phyloP scores from a whole-genome alignment of 2,797 vertebrate species.

The Masticophis lateralis region DNA sequence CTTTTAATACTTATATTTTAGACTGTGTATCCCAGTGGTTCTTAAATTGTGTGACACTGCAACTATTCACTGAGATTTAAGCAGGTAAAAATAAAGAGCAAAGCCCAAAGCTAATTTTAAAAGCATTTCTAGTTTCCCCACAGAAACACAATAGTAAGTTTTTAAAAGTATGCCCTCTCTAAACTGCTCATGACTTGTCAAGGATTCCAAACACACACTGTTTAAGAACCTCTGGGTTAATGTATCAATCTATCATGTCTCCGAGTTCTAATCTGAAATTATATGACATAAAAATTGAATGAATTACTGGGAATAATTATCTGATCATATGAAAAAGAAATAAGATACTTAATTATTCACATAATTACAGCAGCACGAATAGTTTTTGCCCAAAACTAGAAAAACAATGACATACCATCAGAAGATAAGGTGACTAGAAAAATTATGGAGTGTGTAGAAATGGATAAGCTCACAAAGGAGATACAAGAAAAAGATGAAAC shows the following conservation, averaged over 20 bases:
- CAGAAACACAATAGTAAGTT: background rate
- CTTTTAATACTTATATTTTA: background rate
- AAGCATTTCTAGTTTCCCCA: background rate
- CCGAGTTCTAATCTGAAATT: background rate
- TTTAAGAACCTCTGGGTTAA: background rate
- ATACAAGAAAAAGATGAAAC: no score
- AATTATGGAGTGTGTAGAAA: no score
- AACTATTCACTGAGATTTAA: background rate
- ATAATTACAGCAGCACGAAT: no score
- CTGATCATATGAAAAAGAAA: no score
- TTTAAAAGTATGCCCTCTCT: background rate
- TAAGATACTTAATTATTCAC: no score
- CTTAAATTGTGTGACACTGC: background rate
- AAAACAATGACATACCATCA: no score
- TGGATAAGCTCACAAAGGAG: no score
- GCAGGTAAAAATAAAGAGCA: background rate
- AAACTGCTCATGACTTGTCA: background rate
- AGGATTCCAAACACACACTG: background rate
- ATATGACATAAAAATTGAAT: constrained; percentile 5
- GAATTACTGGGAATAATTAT: background rate
- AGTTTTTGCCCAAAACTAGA: no score
- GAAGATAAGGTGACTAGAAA: no score
- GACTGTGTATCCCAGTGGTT: background rate
- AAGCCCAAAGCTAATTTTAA: background rate
- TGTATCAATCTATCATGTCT: constrained; percentile 10